A percentile compares a stretch with the other conserved stretches of the same genome.
phyloP scores from a whole-genome alignment of 2,113 vertebrate genomes.

The Psammodynastes pulverulentus region DNA sequence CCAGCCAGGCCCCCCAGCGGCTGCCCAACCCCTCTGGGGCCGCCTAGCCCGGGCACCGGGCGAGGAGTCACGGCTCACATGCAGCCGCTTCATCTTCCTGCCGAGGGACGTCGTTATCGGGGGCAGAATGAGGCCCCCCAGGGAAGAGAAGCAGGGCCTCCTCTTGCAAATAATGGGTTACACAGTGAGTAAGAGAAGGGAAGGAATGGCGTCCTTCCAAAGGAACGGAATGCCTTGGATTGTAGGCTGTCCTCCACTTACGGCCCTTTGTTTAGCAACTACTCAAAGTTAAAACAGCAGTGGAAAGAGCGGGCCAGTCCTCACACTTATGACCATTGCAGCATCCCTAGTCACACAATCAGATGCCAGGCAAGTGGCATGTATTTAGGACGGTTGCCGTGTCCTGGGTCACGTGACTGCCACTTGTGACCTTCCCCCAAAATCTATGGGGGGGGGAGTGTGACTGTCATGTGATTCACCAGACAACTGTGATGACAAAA shows the following conservation, averaged over 20 bases:
- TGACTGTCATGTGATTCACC: background rate
- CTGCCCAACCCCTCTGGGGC: background rate
- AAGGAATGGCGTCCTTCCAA: background rate
- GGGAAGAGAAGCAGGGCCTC: background rate
- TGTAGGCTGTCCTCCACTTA: no score
- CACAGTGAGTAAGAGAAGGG: no score
- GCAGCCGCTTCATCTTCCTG: background rate
- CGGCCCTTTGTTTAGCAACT: no score
- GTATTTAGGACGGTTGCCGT: background rate
- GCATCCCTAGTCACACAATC: background rate
- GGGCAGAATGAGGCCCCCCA: background rate
- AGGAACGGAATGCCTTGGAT: background rate
- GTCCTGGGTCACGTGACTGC: background rate
- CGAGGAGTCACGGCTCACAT: background rate
- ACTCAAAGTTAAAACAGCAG: background rate
- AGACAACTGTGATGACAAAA: no score
- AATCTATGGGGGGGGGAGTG: background rate
- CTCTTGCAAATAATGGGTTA: background rate
- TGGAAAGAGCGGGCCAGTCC: background rate
- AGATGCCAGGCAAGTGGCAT: background rate
- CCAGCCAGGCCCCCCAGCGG: no score
- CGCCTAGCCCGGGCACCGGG: background rate
- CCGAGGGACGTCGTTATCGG: fast-evolving
- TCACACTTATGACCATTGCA: background rate
- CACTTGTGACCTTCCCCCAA: background rate